Evolutionary conservation across 2,888 invertebrate species (phyloP).

Genomic region (Rotaria sp.): DNA sequence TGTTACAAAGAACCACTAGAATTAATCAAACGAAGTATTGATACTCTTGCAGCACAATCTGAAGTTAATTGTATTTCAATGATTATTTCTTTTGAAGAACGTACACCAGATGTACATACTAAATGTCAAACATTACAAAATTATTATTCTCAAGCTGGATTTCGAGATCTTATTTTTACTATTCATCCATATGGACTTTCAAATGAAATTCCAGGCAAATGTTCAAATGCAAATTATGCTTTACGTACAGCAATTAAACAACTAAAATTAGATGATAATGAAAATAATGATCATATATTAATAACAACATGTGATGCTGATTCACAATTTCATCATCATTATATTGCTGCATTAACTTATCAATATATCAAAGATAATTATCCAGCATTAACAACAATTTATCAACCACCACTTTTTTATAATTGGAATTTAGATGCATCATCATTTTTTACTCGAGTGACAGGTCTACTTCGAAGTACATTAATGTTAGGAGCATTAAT

Average conservation of each 20-base stretch:
- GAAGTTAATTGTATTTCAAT: neutral
- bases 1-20: neutral
- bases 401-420: neutral
- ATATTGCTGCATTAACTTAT: neutral
- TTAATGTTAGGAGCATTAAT: slow-evolving; percentile 14
- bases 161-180: neutral
- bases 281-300: neutral
- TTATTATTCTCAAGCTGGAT: neutral
- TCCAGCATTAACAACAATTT: neutral
- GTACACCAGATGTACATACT: neutral
- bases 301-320: slow-evolving; percentile 8
- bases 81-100: slow-evolving; percentile 1
- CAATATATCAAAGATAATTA: neutral
- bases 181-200: neutral
- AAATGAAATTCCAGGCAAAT: slow-evolving; percentile 27
- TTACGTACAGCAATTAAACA: neutral
- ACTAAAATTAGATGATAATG: neutral
- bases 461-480: neutral
- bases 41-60: neutral
- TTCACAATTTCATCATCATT: slow-evolving; percentile 2
- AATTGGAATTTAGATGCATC: neutral
- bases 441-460: neutral
- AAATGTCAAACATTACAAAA: neutral
- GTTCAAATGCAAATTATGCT: slow-evolving; percentile 1
- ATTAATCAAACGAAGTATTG: neutral